Evolutionary conservation across 2,888 invertebrate species (phyloP).

Genomic region (Hoplodrina blanda): DNA sequence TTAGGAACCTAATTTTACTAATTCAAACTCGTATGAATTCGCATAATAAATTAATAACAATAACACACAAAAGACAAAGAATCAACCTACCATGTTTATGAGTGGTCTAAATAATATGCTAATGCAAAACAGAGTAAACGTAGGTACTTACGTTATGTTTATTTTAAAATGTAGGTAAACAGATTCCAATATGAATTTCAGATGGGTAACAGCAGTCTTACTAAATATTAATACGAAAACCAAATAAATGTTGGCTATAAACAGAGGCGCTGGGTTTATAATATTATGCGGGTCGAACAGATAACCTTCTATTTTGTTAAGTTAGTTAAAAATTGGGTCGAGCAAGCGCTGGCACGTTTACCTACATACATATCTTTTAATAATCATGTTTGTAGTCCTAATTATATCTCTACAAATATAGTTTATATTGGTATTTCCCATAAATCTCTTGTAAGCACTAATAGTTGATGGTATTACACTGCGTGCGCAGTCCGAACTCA

Average conservation of each 20-base stretch:
- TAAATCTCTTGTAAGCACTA: neutral
- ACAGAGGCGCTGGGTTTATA: constrained; percentile 22
- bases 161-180: constrained; percentile 50
- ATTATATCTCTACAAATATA: neutral
- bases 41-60: no score
- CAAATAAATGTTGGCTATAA: constrained; percentile 22
- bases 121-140: constrained; percentile 33
- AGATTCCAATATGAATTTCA: constrained; percentile 46
- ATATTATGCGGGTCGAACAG: constrained; percentile 38
- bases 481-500: no score
- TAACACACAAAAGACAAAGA: constrained; percentile 15
- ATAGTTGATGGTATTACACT: neutral
- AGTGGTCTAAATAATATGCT: constrained; percentile 31
- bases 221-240: constrained; percentile 49
- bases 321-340: constrained; percentile 48
- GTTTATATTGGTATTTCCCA: neutral
- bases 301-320: constrained; percentile 46
- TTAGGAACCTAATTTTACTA: neutral
- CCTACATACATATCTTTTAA: constrained; percentile 31
- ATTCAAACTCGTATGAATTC: neutral
- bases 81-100: neutral
- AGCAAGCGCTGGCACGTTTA: constrained; percentile 29
- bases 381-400: constrained; percentile 19
- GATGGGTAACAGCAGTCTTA: constrained; percentile 30
- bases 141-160: constrained; percentile 29